Base-by-base conservation (phyloP, 2,113 vertebrate genomes). In the Riparia riparia region DNA sequence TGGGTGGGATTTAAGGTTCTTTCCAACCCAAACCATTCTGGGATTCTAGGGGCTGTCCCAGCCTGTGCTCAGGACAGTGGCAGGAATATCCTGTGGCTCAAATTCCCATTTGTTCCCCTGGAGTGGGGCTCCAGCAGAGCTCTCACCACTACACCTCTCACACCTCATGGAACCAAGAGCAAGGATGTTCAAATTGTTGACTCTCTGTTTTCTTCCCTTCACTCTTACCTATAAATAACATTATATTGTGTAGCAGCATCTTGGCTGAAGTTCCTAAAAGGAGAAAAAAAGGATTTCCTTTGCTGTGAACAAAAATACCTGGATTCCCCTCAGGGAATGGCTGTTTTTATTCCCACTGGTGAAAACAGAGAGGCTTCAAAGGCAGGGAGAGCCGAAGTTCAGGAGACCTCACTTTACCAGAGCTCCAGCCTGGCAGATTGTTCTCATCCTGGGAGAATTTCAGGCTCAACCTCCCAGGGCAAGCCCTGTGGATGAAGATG, bases 1-100 rank as follows among this genome's bases (percentile, higher is more conserved):
- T 9, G 1, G 45, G 2, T 45, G 12, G 0, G 0, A 0, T 47
- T 60, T 45, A 25, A 53, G 19, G 13, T 68, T 1, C 29, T 16
- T 68, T 14, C 53, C 39, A 25, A 3, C 13, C 28, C 0, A 53
- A 41, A 45, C n/a, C 61, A 18, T 25, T 41, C 53, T 58, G 63
- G 17, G 39, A 28, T 74, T 45, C 39, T 21, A 0, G 47, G 39
- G 17, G 25, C 47, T 44, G 12, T 34, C 63, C 34, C 65, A 54
- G 58, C 22, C 54, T 28, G 9, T 11, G 14, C 7, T 15, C 50
- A 42, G 66, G 34, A 9, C 26, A 31, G 41, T 17, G 76, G n/a
- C 58, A 54, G 41, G 37, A 22, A 12, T 18, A 7, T n/a, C 3
- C 6, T n/a, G 11, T 7, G 45, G 34, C 66, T 68, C 39, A 32